Evolutionary conservation across 1,140 invertebrate genomes (phyloP), one percentile per base, ranked within the genome.

Genomic region (Pygmarrhopalites habei): DNA sequence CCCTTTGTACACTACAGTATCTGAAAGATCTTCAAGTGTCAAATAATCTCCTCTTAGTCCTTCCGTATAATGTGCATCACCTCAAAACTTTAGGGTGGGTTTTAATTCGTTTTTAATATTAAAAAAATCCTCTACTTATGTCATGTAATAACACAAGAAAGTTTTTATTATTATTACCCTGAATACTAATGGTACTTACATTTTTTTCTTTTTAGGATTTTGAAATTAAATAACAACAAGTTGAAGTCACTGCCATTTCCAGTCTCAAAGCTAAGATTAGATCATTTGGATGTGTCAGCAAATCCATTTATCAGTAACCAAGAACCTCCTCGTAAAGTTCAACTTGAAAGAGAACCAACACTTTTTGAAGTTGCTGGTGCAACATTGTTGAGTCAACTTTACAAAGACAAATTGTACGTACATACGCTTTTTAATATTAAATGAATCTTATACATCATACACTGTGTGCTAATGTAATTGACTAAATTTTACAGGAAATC

Each of bases 41-140:
- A 4, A 56, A 39, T 26, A 56, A 56, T 41, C 29, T 7, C 2
- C 21, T 56, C 3, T 2, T 5, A 19, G 17, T 35, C 15, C 30
- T 56, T 4, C 53, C 53, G 3, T 56, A 56, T 26, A 56, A 56
- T 56, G 14, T 56, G 30, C 53, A 56, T 28, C 29, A 32, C 5
- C 12, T 56, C 2, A 4, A 21, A 4, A 39, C 2, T 26, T 41
- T 56, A 39, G 21, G 4, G 53, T 56, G 39, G 28, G 28, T 47
- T 5, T 53, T 47, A 5, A 47, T n/a, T n/a, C n/a, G n/a, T n/a
- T n/a, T n/a, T n/a, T n/a, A n/a, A n/a, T n/a, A n/a, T n/a, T n/a
- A n/a, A n/a, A n/a, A n/a, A n/a, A n/a, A n/a, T n/a, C n/a, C n/a
- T n/a, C n/a, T n/a, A n/a, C n/a, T n/a, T n/a, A n/a, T n/a, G n/a